Base-by-base conservation (phyloP, 2,888 invertebrate species). In the Atethmia centrago region DNA sequence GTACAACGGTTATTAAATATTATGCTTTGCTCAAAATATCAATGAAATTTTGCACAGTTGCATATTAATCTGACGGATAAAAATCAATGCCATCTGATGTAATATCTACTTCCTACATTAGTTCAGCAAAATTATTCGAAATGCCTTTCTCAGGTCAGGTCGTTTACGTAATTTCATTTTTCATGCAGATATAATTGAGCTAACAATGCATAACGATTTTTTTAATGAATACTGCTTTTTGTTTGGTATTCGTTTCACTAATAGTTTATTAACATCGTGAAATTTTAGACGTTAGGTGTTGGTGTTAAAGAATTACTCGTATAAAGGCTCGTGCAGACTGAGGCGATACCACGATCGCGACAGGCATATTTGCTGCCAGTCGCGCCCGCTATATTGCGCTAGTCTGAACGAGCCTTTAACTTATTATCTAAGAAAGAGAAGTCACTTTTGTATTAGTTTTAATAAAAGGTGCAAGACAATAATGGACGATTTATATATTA, bases 41-140 rank as follows among this genome's bases (percentile, higher is more conserved):
- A 75, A 69, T 67, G 31, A 63, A 72, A 70, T 71, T 79, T 31
- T 68, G 51, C 74, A 74, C 58, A 73, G 55, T 72, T 64, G 59
- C 64, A 68, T 67, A 53, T 78, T 71, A 68, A 77, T 56, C 49
- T 73, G 53, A 3, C 69, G 63, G 19, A 75, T 83, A 79, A 80
- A 82, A 72, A 83, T 75, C 87, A 85, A 82, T 86, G 82, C 58
- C 77, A 79, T 71, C 71, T 84, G 84, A 86, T 75, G 77, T 86
- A 84, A 85, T 80, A 72, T 71, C 63, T 58, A 86, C 80, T 86
- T 85, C 87, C 87, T 79, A 67, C 68, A 75, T 75, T 65, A 73
- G 28, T 74, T 77, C 10, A 45, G 45, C 72, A 59, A 79, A 70
- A 70, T 75, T 56, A 67, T 63, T 69, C 61, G 51, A n/a, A 76